Percentiles rank a stretch among this genome's conserved stretches.
These are phyloP conservation scores for Brienomyrus brachyistius DNA, from an alignment of 2,113 vertebrate species.

Conservation along the genomic window DNA sequence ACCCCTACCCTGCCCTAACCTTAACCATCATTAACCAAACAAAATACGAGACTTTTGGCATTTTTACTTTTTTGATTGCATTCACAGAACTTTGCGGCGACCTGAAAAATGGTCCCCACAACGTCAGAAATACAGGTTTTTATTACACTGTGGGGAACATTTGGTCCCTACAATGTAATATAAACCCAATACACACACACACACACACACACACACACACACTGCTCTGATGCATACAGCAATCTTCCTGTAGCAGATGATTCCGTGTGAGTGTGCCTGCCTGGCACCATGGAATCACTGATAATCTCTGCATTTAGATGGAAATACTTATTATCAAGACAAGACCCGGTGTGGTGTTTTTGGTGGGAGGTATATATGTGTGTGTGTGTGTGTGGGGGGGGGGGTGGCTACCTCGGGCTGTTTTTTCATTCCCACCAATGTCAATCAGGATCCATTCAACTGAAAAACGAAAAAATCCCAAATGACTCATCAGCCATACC, in stretches of 20 bases:
- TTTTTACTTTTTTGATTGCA: no score
- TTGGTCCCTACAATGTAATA: no score
- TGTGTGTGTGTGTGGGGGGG: background rate
- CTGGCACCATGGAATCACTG: background rate
- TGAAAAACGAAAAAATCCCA: background rate
- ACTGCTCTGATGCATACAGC: background rate
- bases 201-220: background rate
- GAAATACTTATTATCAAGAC: background rate
- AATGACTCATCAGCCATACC: background rate
- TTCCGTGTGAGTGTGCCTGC: background rate
- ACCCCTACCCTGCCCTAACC: no score
- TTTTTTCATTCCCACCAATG: slow-evolving; percentile 1
- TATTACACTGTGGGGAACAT: no score
- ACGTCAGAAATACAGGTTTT: no score
- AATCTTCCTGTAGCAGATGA: background rate
- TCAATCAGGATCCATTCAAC: background rate
- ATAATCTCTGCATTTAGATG: background rate
- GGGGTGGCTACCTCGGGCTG: background rate
- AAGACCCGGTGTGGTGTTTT: background rate
- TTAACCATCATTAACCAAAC: no score
- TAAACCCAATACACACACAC: background rate
- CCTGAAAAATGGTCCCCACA: no score
- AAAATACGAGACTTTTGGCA: no score
- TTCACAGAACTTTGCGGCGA: no score
- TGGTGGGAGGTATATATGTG: background rate